Conservation (phyloP, 1,140 invertebrate species). For the Oryctes rhinoceros region DNA sequence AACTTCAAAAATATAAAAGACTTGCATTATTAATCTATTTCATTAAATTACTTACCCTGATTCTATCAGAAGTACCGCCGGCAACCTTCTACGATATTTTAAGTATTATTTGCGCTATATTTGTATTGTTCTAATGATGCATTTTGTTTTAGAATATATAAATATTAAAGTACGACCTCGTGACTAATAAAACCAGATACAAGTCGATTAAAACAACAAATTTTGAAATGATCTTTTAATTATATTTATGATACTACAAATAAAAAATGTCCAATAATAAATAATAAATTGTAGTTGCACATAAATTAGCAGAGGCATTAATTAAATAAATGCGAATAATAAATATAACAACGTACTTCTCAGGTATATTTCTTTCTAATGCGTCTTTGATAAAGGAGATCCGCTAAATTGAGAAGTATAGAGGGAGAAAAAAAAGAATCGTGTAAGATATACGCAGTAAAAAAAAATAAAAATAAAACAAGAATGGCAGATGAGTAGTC, state of each 20-base stretch:
- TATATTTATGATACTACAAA: constrained; percentile 35
- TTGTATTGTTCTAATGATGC: too few species aligned
- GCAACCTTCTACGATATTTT: too few species aligned
- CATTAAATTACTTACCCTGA: too few species aligned
- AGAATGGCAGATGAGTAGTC: constrained; percentile 16
- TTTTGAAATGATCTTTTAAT: constrained; percentile 38
- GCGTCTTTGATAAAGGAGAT: background rate
- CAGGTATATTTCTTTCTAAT: background rate
- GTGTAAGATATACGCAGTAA: background rate
- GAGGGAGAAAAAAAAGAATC: background rate
- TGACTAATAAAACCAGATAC: background rate
- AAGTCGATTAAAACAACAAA: constrained; percentile 28
- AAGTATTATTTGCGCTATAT: too few species aligned
- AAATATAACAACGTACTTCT: constrained; percentile 35
- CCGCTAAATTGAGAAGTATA: constrained; percentile 16
- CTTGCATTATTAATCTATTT: too few species aligned
- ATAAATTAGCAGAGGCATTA: constrained; percentile 37
- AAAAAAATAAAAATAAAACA: constrained; percentile 5
- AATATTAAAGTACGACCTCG: too few species aligned
- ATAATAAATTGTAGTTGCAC: constrained; percentile 34
- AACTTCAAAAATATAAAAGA: too few species aligned
- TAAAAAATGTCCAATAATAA: constrained; percentile 38
- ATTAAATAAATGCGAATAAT: constrained; percentile 35
- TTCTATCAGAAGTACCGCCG: too few species aligned
- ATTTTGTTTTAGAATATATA: too few species aligned